A percentile compares a stretch with the other conserved stretches of the same genome.
These are phyloP conservation scores for Podocnemis expansa DNA, from an alignment of 2,113 vertebrate genomes.

Conservation along the genomic window DNA sequence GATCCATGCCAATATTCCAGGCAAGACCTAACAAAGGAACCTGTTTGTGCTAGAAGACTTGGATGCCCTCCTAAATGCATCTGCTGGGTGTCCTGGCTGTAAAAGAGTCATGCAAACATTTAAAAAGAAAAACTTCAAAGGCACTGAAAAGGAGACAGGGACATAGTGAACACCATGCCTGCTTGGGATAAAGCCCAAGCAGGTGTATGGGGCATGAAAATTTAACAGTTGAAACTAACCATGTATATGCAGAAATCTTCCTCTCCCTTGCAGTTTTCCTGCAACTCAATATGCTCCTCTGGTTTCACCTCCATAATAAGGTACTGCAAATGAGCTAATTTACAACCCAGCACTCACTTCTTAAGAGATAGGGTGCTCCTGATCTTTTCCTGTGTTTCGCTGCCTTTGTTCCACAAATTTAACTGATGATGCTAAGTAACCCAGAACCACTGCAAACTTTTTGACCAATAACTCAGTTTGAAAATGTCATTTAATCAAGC, in stretches of 20 bases:
- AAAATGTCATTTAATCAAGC: neutral
- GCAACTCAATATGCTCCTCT: neutral
- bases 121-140: neutral
- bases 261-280: neutral
- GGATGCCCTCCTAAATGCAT: constrained; percentile 9
- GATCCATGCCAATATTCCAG: constrained; percentile 38
- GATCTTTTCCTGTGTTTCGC: neutral
- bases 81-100: neutral
- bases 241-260: neutral
- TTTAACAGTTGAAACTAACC: neutral
- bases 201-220: neutral
- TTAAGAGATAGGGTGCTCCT: neutral
- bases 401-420: neutral
- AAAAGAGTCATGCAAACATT: neutral
- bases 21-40: neutral
- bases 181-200: neutral
- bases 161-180: neutral
- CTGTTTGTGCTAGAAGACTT: constrained; percentile 22
- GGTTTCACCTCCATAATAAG: neutral
- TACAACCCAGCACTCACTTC: neutral
- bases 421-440: neutral
- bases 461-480: neutral
- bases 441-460: neutral
- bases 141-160: neutral
- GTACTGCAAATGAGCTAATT: neutral